Evolutionary conservation across 2,797 vertebrate species (phyloP), one percentile per base, ranked within the genome.

Genomic region (Crypturellus tataupa): DNA sequence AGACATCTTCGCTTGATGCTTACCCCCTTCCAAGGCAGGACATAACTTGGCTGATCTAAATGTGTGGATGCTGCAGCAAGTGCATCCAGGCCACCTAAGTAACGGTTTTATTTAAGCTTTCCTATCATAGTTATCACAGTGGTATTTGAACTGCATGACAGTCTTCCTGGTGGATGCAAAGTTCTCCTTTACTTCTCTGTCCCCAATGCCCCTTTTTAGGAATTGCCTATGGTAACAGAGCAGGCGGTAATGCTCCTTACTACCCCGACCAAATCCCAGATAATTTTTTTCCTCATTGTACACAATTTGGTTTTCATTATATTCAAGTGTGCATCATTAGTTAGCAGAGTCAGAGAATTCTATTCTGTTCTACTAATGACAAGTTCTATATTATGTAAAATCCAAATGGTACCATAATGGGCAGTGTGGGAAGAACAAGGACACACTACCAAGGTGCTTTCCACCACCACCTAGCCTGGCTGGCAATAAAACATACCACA

Each of bases 361-460:
- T 60, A 67, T 8, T 47, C 19, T 33, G 42, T 31, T 9, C 40
- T 27, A 77, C 24, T 68, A 90, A 65, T 0, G 1, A 56, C n/a
- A 68, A 80, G 27, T 35, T 89, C 63, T 60, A 10, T 37, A 0
- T 0, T 75, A 15, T 21, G 46, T 39, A 80, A 78, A 85, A 80
- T 1, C 14, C 58, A 68, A 87, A 40, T 1, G 72, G 16, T 8
- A 64, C 27, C 1, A 0, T 10, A 9, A 31, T 44, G 3, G 5
- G 24, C 42, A 49, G 6, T 56, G 13, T 18, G 46, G 25, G 31
- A 69, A 19, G n/a, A 10, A 79, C 5, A 5, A 5, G 24, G 1
- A 25, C 2, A 91, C 56, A 23, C 20, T 67, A 9, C 63, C 37
- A 73, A 80, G 31, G 19, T 11, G 6, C 27, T 53, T 69, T 16